A percentile compares a stretch with the other conserved stretches of the same genome.
These are phyloP conservation scores for Ceratoteleas bidentatus DNA, from an alignment of 1,140 invertebrate species.

Conservation along the genomic window DNA sequence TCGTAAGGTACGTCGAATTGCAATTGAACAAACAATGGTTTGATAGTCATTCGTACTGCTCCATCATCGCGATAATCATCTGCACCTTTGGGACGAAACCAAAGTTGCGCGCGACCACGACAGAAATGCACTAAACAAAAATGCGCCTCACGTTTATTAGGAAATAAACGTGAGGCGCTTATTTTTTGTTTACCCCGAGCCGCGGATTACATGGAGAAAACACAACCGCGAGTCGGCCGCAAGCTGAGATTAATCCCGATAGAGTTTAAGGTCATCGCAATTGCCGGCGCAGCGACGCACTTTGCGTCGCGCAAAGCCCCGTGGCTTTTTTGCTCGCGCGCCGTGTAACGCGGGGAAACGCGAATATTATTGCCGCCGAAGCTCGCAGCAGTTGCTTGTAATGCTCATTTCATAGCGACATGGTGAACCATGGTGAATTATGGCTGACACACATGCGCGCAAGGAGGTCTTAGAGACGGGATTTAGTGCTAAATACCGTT, in stretches of 20 bases:
- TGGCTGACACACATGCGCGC: constrained; percentile 55
- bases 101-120: too few species aligned
- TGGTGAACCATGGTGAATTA: constrained; percentile 57
- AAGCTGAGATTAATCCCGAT: constrained; percentile 53
- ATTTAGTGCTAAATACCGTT: constrained; percentile 50
- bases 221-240: constrained; percentile 36
- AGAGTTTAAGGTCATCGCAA: constrained; percentile 55
- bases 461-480: constrained; percentile 45
- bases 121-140: too few species aligned
- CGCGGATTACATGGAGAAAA: constrained; percentile 41
- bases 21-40: too few species aligned
- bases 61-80: too few species aligned
- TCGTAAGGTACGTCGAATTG: too few species aligned
- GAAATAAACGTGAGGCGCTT: too few species aligned
- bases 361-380: constrained; percentile 58
- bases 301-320: background rate
- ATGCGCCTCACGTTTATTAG: too few species aligned
- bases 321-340: constrained; percentile 1
- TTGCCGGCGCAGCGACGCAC: constrained; percentile 25
- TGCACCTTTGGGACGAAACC: too few species aligned
- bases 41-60: too few species aligned
- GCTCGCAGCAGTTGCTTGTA: constrained; percentile 61
- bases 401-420: constrained; percentile 63
- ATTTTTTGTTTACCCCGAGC: too few species aligned
- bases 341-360: constrained; percentile 32